Conservation (phyloP, 2,113 vertebrate genomes). For the Hippotragus niger region DNA sequence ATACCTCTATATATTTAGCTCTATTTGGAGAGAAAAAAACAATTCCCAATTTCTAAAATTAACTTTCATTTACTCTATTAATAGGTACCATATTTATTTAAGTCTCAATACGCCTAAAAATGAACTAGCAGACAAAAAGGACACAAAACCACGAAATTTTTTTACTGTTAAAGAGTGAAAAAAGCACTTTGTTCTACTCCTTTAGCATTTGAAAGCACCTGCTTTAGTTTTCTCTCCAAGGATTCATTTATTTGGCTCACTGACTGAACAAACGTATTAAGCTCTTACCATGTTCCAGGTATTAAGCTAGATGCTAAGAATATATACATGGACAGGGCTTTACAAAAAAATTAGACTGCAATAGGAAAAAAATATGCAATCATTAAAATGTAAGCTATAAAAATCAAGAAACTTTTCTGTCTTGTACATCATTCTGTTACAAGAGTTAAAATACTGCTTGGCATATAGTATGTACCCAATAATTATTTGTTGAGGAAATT, state of each 20-base stretch:
- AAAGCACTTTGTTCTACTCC: neutral
- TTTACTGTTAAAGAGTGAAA: neutral
- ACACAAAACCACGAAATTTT: neutral
- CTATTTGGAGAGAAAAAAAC: neutral
- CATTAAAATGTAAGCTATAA: neutral
- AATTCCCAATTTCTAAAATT: conserved; percentile 30
- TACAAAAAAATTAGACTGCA: neutral
- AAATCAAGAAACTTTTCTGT: neutral
- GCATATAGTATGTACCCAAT: neutral
- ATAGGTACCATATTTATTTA: neutral
- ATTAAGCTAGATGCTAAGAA: neutral
- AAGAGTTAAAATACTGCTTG: neutral
- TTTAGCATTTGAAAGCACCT: neutral
- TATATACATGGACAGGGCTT: neutral
- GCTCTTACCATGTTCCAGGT: neutral
- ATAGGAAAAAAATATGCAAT: neutral
- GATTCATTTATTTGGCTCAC: neutral
- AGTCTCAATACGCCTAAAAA: neutral
- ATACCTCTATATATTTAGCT: neutral
- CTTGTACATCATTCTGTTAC: neutral
- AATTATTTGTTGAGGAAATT: neutral
- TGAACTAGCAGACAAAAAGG: neutral
- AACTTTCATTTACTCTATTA: conserved; percentile 26
- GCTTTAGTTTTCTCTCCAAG: neutral
- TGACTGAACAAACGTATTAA: conserved; percentile 9